Base-by-base conservation (phyloP, 2,797 vertebrate species). In the Myotis planiceps region DNA sequence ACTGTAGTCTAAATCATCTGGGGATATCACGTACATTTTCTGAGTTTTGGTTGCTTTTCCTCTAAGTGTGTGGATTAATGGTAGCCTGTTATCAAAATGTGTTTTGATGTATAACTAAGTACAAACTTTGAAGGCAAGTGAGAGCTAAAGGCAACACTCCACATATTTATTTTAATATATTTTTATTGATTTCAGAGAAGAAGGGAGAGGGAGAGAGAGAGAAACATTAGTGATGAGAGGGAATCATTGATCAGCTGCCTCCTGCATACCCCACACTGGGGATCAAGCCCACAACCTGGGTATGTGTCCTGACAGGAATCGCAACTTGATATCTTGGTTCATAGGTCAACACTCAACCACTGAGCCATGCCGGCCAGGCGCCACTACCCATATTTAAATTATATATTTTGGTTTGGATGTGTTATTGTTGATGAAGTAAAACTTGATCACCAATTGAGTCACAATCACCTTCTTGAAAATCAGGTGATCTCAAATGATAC, bases 281-380 rank as follows among this genome's bases (percentile, higher is more conserved):
- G 3, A 55, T 25, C 3, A 0, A 10, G 23, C 53, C 23, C 53
- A 25, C 53, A 10, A 25, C 23, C 23, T 25, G 23, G 23, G 23
- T 9, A 49, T 49, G 47, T 49, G 16, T 49, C 47, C 47, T 49
- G 5, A 49, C 1, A 18, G 47, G 47, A 49, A 49, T 18, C 1
- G 0, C 15, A 49, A 9, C 9, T 55, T 25, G 53, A 12, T 25
- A 25, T 55, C 23, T 23, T 55, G 53, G 23, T 25, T 55, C 23
- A 55, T 25, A 55, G 53, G 53, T 55, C 53, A 55, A 25, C 1
- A 3, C 9, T 55, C 53, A 55, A 9, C 23, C 53, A 55, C 53
- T 25, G 53, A 55, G 53, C 23, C 53, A 25, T 55, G 53, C 10
- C 9, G 0, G 21, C 23, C 23, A 1, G 23, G 4, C 0, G 1